Evolutionary conservation across 2,888 invertebrate genomes (phyloP).

Genomic region (Megastigmus dorsalis): DNA sequence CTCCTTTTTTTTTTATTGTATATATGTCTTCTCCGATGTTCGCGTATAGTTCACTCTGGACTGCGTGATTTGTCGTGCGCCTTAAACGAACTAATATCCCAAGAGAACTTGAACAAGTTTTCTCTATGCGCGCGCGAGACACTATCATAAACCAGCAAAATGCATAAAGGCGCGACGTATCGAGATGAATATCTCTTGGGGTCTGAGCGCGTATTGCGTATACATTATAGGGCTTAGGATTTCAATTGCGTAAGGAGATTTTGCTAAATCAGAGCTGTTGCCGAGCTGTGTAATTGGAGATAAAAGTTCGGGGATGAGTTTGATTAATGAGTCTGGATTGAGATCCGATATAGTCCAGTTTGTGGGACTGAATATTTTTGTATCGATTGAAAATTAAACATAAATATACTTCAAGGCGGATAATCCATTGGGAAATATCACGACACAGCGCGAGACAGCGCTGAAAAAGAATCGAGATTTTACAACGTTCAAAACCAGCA

Average conservation of each 20-base stretch:
- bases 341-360: too few relatives aligned
- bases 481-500: too few relatives aligned
- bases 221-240: background rate
- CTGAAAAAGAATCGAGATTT: too few relatives aligned
- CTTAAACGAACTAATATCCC: constrained; percentile 41
- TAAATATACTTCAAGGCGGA: too few relatives aligned
- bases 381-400: too few relatives aligned
- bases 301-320: background rate
- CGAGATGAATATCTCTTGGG: constrained; percentile 41
- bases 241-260: constrained; percentile 15
- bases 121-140: too few relatives aligned
- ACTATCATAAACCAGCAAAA: constrained; percentile 14
- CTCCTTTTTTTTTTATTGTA: background rate
- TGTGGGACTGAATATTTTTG: too few relatives aligned
- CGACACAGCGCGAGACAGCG: too few relatives aligned
- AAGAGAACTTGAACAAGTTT: constrained; percentile 35
- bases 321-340: too few relatives aligned
- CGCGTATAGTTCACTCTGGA: background rate
- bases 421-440: too few relatives aligned
- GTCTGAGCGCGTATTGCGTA: background rate
- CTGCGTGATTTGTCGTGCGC: constrained; percentile 41
- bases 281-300: background rate
- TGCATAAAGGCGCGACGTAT: constrained; percentile 21
- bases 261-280: background rate
- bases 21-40: too few relatives aligned